phyloP scores from a whole-genome alignment of 2,888 invertebrate genomes.

The Ormyrus thymus region DNA sequence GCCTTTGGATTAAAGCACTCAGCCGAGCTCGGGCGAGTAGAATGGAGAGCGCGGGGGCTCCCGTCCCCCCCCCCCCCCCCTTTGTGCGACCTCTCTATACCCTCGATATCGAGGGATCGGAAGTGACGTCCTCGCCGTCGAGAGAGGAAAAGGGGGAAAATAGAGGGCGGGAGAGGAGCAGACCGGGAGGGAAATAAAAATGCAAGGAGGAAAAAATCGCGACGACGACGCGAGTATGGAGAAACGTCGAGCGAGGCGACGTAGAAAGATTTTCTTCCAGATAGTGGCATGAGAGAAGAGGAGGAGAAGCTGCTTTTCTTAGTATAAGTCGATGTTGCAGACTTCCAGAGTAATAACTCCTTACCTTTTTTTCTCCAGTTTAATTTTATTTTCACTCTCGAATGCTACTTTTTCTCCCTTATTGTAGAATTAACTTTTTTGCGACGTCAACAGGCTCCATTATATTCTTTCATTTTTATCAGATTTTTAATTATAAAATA shows the following conservation, averaged over 20 bases:
- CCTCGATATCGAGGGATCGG: slow-evolving; percentile 50
- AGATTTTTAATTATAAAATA: too few species aligned
- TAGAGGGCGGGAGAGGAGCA: slow-evolving; percentile 36
- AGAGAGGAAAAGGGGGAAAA: slow-evolving; percentile 31
- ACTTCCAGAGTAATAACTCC: slow-evolving; percentile 2
- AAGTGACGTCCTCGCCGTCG: slow-evolving; percentile 45
- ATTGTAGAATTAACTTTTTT: too few species aligned
- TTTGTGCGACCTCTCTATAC: slow-evolving; percentile 30
- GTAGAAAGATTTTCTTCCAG: slow-evolving; percentile 51
- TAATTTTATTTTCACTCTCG: too few species aligned
- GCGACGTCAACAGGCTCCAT: too few species aligned
- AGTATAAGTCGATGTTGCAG: neutral
- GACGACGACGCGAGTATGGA: neutral
- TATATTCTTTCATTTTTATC: too few species aligned
- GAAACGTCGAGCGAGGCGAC: slow-evolving; percentile 26
- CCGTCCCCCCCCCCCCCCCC: too few species aligned
- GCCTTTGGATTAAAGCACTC: slow-evolving; percentile 55
- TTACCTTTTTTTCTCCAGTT: too few species aligned
- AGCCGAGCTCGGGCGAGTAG: slow-evolving; percentile 24
- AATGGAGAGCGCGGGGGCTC: neutral
- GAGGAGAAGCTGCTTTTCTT: neutral
- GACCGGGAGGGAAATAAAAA: neutral
- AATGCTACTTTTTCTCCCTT: too few species aligned
- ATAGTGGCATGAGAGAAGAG: slow-evolving; percentile 16
- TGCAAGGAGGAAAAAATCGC: too few species aligned